Evolutionary conservation across 2,797 vertebrate species (phyloP).

Genomic region (Pachyuromys duprasi): DNA sequence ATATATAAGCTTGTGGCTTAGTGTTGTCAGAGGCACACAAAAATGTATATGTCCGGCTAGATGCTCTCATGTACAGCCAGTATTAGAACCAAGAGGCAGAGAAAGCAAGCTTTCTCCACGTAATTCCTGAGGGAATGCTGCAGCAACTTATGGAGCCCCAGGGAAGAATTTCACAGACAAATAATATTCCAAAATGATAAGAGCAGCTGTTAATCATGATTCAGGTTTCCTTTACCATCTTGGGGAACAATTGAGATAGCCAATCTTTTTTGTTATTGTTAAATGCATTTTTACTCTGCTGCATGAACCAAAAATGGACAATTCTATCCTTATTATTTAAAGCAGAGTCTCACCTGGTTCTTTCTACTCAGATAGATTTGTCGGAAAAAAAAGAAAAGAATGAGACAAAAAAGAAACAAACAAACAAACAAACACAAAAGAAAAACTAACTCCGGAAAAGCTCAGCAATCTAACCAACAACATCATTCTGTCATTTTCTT

Average conservation of each 20-base stretch:
- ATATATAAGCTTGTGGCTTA: neutral
- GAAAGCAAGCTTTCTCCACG: neutral
- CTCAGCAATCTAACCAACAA: neutral
- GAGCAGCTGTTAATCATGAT: neutral
- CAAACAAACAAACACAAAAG: no score
- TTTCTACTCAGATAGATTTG: constrained; percentile 21
- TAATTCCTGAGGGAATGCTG: constrained; percentile 27
- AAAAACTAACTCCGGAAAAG: neutral
- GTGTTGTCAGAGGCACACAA: neutral
- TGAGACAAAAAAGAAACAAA: neutral
- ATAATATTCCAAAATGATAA: constrained; percentile 13
- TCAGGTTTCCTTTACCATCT: neutral
- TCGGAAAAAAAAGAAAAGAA: neutral
- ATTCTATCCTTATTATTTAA: neutral
- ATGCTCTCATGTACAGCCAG: neutral
- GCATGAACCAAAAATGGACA: neutral
- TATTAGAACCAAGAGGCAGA: neutral
- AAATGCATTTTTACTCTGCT: neutral
- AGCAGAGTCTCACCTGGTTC: neutral
- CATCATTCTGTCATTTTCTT: constrained; percentile 14
- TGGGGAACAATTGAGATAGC: neutral
- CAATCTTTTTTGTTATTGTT: neutral
- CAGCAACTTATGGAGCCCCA: neutral
- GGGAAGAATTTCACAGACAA: neutral
- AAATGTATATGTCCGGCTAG: neutral